Conservation (phyloP, 2,113 vertebrate species). For the Plecotus auritus region DNA sequence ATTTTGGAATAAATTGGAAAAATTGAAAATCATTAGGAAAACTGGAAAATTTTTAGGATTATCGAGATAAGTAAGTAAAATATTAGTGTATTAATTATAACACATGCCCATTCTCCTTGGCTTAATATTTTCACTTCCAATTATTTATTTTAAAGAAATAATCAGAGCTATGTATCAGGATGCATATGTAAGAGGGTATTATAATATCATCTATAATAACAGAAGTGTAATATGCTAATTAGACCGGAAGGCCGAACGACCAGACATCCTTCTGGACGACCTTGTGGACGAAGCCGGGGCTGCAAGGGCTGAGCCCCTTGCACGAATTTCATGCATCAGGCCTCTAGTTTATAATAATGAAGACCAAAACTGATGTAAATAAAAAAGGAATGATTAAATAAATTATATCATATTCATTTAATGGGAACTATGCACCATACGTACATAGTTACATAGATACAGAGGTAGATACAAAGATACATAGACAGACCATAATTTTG, state of each 20-base stretch:
- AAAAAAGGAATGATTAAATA: background rate
- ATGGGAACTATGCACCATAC: background rate
- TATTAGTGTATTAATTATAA: background rate
- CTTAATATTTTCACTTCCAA: background rate
- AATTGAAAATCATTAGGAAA: background rate
- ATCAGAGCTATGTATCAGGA: background rate
- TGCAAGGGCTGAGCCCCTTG: no score
- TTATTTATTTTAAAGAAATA: conserved; percentile 26
- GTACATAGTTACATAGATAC: background rate
- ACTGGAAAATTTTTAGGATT: background rate
- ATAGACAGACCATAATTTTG: background rate
- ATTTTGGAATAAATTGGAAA: background rate
- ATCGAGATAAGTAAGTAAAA: background rate
- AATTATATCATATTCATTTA: background rate
- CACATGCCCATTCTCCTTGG: background rate
- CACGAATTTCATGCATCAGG: no score
- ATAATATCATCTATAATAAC: background rate
- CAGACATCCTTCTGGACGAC: no score
- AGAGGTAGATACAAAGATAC: background rate
- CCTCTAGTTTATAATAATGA: background rate
- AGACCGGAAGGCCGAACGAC: no score
- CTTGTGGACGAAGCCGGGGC: no score
- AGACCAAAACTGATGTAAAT: background rate
- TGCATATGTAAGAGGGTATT: background rate
- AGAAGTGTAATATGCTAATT: no score